These are phyloP conservation scores for Aplocera efformata DNA, from an alignment of 2,888 invertebrate species.

Conservation along the genomic window DNA sequence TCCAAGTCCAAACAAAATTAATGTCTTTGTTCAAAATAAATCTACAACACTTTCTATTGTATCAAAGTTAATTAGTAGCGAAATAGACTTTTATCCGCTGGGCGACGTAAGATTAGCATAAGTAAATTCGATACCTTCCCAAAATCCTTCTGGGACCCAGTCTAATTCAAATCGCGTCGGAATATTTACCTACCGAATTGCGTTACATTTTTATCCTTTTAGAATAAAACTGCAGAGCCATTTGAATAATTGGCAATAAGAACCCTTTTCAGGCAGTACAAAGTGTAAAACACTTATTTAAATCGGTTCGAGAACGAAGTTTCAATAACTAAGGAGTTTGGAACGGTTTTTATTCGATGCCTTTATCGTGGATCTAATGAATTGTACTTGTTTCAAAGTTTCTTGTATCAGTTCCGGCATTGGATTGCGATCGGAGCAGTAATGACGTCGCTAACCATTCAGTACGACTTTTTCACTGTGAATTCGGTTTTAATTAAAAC, in stretches of 20 bases:
- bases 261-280: conserved; percentile 39
- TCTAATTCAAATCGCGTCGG: conserved; percentile 53
- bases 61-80: conserved; percentile 48
- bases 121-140: conserved; percentile 64
- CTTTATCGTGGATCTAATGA: conserved; percentile 62
- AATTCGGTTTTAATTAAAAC: conserved; percentile 65
- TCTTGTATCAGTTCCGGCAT: conserved; percentile 53
- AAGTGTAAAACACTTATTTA: conserved; percentile 46
- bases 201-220: conserved; percentile 53
- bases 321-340: conserved; percentile 38
- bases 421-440: conserved; percentile 52
- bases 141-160: conserved; percentile 49
- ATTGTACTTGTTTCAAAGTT: conserved; percentile 65
- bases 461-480: conserved; percentile 50
- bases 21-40: conserved; percentile 35
- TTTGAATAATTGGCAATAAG: conserved; percentile 58
- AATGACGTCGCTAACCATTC: conserved; percentile 52
- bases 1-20: conserved; percentile 27
- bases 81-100: conserved; percentile 57
- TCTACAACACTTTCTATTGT: conserved; percentile 42
- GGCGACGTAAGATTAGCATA: conserved; percentile 70
- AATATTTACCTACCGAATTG: conserved; percentile 53
- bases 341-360: conserved; percentile 45
- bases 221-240: conserved; percentile 46
- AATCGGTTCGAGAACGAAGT: conserved; percentile 38